phyloP scores from a whole-genome alignment of 2,888 invertebrate species.

The Toxonevra muliebris region DNA sequence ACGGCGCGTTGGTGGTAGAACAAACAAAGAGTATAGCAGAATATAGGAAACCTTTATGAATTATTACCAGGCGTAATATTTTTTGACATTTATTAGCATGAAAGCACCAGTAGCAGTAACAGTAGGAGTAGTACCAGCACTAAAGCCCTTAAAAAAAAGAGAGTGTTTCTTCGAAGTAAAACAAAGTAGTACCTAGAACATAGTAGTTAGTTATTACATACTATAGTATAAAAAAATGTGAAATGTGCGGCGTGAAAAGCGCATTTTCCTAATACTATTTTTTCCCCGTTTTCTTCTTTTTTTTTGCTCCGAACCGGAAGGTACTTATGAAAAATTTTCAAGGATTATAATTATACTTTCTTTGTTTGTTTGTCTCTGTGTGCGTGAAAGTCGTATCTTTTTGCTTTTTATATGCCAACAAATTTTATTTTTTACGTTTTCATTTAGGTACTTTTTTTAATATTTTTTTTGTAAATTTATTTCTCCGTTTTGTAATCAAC shows the following conservation, averaged over 20 bases:
- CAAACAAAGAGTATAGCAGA: too few species aligned
- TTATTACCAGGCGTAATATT: conserved; percentile 28
- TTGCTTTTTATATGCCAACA: neutral
- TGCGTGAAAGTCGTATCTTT: neutral
- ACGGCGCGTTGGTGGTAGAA: too few species aligned
- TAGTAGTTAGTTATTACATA: neutral
- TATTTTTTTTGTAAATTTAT: too few species aligned
- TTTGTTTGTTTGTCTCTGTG: conserved; percentile 1
- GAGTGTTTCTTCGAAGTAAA: neutral
- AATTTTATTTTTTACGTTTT: too few species aligned
- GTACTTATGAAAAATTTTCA: conserved; percentile 6
- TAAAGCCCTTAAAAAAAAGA: neutral
- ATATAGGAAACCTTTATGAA: conserved; percentile 14
- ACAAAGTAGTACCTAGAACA: neutral
- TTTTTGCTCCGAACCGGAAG: neutral
- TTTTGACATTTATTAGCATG: conserved; percentile 55
- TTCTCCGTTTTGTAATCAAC: neutral
- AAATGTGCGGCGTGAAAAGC: conserved; percentile 1
- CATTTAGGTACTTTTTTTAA: too few species aligned
- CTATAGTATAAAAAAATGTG: neutral
- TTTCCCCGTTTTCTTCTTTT: neutral
- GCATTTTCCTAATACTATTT: neutral
- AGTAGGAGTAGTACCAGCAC: neutral
- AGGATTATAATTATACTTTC: conserved; percentile 42
- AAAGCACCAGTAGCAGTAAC: conserved; percentile 5